Evolutionary conservation across 2,113 vertebrate species (phyloP), one percentile per base, ranked within the genome.

Genomic region (Sturnira hondurensis): DNA sequence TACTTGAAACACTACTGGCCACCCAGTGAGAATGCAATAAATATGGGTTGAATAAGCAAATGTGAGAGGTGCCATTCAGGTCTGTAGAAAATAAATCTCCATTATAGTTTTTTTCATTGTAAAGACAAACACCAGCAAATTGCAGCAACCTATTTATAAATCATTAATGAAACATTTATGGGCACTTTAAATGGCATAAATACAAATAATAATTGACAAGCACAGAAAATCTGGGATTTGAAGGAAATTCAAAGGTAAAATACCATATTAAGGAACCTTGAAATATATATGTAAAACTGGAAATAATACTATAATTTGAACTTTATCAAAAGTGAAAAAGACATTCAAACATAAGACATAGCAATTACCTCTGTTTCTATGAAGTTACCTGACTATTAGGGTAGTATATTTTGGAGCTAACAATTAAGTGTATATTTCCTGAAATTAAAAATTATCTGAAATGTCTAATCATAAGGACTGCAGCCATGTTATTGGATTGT

Each of bases 261-360:
- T 43, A 67, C 67, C 3, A 90, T 33, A 56, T 31, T 61, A 45
- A 56, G 8, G 38, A 61, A 26, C 28, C 20, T 77, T 58, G 24
- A 52, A 78, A 85, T 61, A 74, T 22, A 20, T 85, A 38, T 61
- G 4, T 41, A 73, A 67, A 65, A 73, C 12, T 76, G 80, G 47
- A 71, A 85, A 67, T 58, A 7, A 10, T n/a, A 45, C 68, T 52
- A 45, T 70, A 82, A 68, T 68, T 50, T 78, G 22, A 58, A 65
- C 56, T n/a, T 89, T 71, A 63, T 70, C 67, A 68, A 81, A 95
- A 74, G n/a, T 76, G 47, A 86, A 90, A 92, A 91, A 36, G 7
- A 24, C 86, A 24, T 74, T 56, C 7, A 58, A 74, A 52, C 26
- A 41, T 76, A 80, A 82, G n/a, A 13, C 3, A 43, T 4, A 14